These are phyloP conservation scores for Bambusicola thoracicus DNA, from an alignment of 2,113 vertebrate species.

Conservation along the genomic window DNA sequence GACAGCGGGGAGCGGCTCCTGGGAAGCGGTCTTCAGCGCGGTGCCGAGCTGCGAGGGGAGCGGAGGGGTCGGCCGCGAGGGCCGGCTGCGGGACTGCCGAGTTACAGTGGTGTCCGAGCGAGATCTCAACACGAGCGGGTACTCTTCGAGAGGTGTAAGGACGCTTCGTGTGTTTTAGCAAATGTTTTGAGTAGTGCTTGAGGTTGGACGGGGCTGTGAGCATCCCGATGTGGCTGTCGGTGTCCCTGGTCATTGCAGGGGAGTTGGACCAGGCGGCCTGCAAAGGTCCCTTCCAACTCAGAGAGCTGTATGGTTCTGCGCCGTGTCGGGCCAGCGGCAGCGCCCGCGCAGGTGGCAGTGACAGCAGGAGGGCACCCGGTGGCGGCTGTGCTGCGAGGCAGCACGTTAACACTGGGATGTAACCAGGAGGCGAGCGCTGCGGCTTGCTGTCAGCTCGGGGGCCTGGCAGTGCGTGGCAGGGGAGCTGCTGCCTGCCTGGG, in stretches of 20 bases:
- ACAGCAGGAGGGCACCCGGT: fast-evolving
- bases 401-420: background rate
- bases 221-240: background rate
- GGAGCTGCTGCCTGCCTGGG: fast-evolving
- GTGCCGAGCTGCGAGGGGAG: too few relatives aligned
- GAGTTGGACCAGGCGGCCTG: background rate
- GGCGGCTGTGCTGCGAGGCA: background rate
- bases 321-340: background rate
- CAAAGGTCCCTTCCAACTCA: background rate
- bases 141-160: background rate
- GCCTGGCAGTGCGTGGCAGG: background rate
- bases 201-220: background rate
- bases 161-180: background rate
- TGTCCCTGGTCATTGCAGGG: background rate
- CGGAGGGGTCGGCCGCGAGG: background rate
- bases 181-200: background rate
- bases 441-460: too few relatives aligned
- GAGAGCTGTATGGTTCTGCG: too few relatives aligned
- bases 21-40: too few relatives aligned
- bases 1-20: too few relatives aligned
- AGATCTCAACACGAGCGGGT: background rate
- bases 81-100: background rate
- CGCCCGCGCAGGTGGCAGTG: background rate
- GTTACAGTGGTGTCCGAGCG: background rate
- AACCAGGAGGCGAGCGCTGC: fast-evolving